Conservation (phyloP, 2,888 invertebrate genomes). For the Linnaemya vulpina region DNA sequence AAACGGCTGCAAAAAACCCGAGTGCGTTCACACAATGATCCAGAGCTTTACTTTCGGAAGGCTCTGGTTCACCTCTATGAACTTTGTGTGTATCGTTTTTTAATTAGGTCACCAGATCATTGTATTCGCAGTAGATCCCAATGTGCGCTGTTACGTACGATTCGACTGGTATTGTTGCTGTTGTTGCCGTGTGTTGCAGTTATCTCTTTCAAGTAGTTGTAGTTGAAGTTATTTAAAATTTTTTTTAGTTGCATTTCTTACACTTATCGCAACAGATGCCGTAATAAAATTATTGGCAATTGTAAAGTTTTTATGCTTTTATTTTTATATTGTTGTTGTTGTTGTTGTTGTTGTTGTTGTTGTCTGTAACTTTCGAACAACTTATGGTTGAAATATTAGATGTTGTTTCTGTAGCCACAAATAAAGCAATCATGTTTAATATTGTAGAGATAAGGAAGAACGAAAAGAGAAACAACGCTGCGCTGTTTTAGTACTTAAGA, state of each 20-base stretch:
- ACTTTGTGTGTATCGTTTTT: too few relatives aligned
- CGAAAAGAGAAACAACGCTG: constrained; percentile 3
- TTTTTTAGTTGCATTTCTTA: constrained; percentile 1
- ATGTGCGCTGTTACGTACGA: too few relatives aligned
- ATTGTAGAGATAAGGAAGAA: constrained; percentile 13
- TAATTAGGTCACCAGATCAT: too few relatives aligned
- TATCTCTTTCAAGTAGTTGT: constrained; percentile 30
- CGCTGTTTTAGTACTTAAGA: not conserved
- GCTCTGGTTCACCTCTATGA: too few relatives aligned
- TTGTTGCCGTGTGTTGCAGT: constrained; percentile 10
- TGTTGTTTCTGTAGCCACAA: constrained; percentile 55
- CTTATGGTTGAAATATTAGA: constrained; percentile 56
- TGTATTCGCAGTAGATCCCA: too few relatives aligned
- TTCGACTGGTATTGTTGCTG: not conserved
- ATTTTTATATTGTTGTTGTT: constrained; percentile 26
- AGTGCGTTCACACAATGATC: too few relatives aligned
- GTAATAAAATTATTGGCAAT: constrained; percentile 65
- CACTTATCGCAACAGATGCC: constrained; percentile 63
- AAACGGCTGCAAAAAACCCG: too few relatives aligned
- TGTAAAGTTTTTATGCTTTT: constrained; percentile 57
- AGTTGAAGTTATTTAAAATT: constrained; percentile 30
- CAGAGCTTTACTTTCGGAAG: too few relatives aligned
- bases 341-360: constrained; percentile 31
- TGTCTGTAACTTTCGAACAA: constrained; percentile 49
- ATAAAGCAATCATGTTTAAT: constrained; percentile 51